A percentile compares a stretch with the other conserved stretches of the same genome.
These are phyloP conservation scores for Casuarius casuarius DNA, from an alignment of 2,113 vertebrate species.

Conservation along the genomic window DNA sequence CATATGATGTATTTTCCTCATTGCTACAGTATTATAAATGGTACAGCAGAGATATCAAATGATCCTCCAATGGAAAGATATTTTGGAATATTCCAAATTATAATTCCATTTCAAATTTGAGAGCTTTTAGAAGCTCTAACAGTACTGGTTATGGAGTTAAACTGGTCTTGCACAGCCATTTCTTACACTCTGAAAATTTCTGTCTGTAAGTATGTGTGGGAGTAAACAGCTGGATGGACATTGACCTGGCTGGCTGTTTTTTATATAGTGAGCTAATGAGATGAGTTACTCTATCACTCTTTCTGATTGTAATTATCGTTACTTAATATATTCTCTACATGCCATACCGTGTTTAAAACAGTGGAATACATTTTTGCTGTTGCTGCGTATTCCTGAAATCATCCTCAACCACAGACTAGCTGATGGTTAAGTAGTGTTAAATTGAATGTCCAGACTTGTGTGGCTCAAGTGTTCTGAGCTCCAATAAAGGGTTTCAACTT, in stretches of 20 bases:
- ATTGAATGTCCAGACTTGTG: accelerated
- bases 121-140: not conserved
- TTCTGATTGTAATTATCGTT: not conserved
- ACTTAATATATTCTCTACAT: not conserved
- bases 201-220: not conserved
- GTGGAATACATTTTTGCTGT: not conserved
- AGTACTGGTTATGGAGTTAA: not conserved
- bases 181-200: not conserved
- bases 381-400: not conserved
- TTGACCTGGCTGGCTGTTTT: not conserved
- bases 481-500: not conserved
- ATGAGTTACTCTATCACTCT: not conserved
- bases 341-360: not conserved
- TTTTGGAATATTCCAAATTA: not conserved
- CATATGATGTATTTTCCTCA: not conserved
- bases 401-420: not conserved
- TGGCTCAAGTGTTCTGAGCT: not conserved
- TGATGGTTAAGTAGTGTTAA: not conserved
- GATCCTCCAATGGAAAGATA: not conserved
- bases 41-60: not conserved
- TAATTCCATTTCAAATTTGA: not conserved
- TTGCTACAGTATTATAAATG: not conserved
- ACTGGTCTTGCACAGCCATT: not conserved
- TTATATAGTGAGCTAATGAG: not conserved
- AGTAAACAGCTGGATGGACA: not conserved